Base-by-base conservation (phyloP, 2,888 invertebrate genomes). In the Blastobasis adustella region DNA sequence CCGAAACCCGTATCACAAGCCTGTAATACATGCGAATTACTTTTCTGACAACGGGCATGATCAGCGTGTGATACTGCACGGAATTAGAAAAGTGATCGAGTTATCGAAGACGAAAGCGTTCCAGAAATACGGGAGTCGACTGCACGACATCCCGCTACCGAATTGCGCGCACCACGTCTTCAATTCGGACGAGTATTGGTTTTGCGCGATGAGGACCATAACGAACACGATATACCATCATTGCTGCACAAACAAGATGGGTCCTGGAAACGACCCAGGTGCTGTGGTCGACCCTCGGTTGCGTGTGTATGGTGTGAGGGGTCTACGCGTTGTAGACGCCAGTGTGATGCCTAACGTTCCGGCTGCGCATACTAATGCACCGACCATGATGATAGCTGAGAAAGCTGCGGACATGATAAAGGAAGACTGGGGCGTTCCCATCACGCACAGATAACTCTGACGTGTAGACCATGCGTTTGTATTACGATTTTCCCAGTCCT, bases 21-120 rank as follows among this genome's bases (percentile, higher is more conserved):
- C 95, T 0, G 61, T 90, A 47, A 91, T 94, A 49, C 79, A 91
- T 57, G 89, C 92, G 10, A 93, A 93, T 65, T 94, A 94, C 67
- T 84, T 95, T 47, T 77, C 83, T 0, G 86, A 91, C 37, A 79
- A 82, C 1, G 82, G 89, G 23, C 93, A 94, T 61, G 72, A 91
- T 41, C 78, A 84, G 37, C 88, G 82, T 0, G 71, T 91, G 1
- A 74, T 89, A 47, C 61, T 76, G 38, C 63, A 89, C 44, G 90
- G 89, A 6, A 83, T 90, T 10, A 82, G 83, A 56, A 83, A 82
- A 56, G 67, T 70, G 5, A 71, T 83, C 59, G 65, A 74, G 51
- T 60, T 90, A 51, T 87, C 89, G 5, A 74, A 87, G 45, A 91
- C 90, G 0, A 73, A 77, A 45, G 84, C 89, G 3, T 90, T 92